Conservation (phyloP, 2,888 invertebrate genomes). For the Notodromas monacha region DNA sequence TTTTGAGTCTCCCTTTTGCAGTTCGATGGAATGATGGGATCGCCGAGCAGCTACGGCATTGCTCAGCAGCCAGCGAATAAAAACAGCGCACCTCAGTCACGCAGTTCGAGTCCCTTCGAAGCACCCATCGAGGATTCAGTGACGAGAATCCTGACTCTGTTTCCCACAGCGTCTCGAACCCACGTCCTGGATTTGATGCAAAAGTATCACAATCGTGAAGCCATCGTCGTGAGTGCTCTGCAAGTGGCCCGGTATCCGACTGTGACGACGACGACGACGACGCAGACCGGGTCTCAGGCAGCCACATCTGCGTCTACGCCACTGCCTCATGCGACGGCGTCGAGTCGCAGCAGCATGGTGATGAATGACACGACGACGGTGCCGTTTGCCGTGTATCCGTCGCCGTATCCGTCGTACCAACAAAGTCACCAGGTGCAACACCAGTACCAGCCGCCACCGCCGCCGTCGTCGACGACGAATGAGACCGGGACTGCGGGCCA, state of each 20-base stretch:
- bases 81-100: no score
- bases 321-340: neutral
- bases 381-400: slow-evolving; percentile 21
- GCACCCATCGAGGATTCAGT: slow-evolving; percentile 11
- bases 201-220: slow-evolving; percentile 70
- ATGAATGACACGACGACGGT: slow-evolving; percentile 16
- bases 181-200: slow-evolving; percentile 53
- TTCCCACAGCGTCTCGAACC: slow-evolving; percentile 59
- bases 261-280: no score
- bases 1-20: no score
- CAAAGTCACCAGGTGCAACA: no score
- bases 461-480: slow-evolving; percentile 65
- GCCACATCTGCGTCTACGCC: neutral
- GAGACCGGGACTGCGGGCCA: slow-evolving; percentile 6
- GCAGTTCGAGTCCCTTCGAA: no score
- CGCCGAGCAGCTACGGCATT: no score
- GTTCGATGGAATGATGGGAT: no score
- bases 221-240: slow-evolving; percentile 63
- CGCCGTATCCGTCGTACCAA: slow-evolving; percentile 16
- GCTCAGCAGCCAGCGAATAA: no score
- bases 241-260: slow-evolving; percentile 67
- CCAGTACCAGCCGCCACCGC: slow-evolving; percentile 26
- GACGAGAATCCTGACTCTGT: slow-evolving; percentile 24
- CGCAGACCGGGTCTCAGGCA: slow-evolving; percentile 15
- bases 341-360: slow-evolving; percentile 13